phyloP scores from a whole-genome alignment of 2,888 invertebrate species.

The Mythimna loreyi region DNA sequence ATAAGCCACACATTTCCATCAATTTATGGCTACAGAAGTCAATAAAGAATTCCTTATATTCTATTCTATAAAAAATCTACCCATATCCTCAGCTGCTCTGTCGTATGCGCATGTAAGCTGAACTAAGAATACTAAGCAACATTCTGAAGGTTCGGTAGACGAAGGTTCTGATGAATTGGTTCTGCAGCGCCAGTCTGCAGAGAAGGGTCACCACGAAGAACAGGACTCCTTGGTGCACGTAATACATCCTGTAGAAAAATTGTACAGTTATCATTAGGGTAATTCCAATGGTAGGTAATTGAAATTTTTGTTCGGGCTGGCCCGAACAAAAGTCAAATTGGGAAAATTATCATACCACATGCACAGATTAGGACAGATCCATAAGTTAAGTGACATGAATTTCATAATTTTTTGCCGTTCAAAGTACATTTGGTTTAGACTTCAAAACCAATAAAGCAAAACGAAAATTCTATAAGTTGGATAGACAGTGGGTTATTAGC shows the following conservation, averaged over 20 bases:
- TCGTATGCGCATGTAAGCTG: slow-evolving; percentile 64
- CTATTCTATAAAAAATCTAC: not conserved
- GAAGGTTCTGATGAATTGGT: slow-evolving; percentile 70
- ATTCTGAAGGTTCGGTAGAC: slow-evolving; percentile 74
- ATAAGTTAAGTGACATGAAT: too few species aligned
- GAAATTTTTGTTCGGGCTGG: too few species aligned
- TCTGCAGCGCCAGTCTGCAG: slow-evolving; percentile 75
- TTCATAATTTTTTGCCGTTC: too few species aligned
- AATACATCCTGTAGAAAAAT: slow-evolving; percentile 78
- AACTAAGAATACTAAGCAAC: slow-evolving; percentile 68
- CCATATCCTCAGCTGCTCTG: slow-evolving; percentile 25
- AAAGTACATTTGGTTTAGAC: too few species aligned
- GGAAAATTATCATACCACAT: too few species aligned
- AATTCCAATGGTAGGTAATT: too few species aligned
- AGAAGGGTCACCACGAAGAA: slow-evolving; percentile 71
- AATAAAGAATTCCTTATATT: not conserved
- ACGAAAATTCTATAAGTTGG: too few species aligned
- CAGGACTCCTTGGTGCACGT: slow-evolving; percentile 76
- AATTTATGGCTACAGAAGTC: too few species aligned
- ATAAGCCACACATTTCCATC: too few species aligned
- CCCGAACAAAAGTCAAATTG: too few species aligned
- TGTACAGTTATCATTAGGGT: not conserved
- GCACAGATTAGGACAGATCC: too few species aligned
- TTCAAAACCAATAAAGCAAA: too few species aligned
- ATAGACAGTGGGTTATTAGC: not conserved